Conservation (phyloP, 2,888 invertebrate genomes). For the Tipula unca region DNA sequence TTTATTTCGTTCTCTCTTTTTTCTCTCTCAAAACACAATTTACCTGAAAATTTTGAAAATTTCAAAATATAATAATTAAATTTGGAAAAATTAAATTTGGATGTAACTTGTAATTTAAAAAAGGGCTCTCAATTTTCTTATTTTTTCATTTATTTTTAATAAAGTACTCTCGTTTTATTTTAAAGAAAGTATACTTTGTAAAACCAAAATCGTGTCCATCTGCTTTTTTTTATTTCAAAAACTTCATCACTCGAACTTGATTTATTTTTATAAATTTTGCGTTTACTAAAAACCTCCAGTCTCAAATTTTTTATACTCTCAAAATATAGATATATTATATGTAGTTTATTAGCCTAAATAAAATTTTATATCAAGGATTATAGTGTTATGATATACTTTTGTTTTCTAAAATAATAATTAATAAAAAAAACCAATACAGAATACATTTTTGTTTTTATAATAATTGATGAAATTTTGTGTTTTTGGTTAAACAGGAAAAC, state of each 20-base stretch:
- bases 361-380: neutral
- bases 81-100: neutral
- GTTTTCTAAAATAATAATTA: neutral
- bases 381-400: neutral
- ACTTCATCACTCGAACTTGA: neutral
- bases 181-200: neutral
- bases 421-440: neutral
- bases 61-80: neutral
- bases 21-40: neutral
- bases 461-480: neutral
- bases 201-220: constrained; percentile 18
- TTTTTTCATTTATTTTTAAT: neutral
- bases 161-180: neutral
- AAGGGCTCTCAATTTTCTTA: neutral
- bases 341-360: neutral
- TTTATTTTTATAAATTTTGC: neutral
- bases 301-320: neutral
- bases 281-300: neutral
- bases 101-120: neutral
- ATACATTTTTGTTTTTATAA: neutral
- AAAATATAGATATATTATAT: neutral
- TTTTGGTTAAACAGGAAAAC: neutral
- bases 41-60: constrained; percentile 4
- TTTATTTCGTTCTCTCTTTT: neutral
- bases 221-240: constrained; percentile 8